Evolutionary conservation across 2,888 invertebrate species (phyloP).

Genomic region (Siphlonurus alternatus): DNA sequence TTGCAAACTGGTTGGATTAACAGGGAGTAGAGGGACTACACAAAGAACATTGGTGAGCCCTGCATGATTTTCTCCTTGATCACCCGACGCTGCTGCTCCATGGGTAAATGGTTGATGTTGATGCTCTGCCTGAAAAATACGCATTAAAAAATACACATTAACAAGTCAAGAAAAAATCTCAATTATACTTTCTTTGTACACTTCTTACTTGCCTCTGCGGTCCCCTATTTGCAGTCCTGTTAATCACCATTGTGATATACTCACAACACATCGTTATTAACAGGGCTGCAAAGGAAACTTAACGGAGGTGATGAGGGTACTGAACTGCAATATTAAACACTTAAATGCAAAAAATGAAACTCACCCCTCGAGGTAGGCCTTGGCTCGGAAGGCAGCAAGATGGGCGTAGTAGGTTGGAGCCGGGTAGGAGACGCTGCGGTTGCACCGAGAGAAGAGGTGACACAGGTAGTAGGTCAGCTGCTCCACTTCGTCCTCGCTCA

Average conservation of each 20-base stretch:
- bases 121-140: slow-evolving; percentile 9
- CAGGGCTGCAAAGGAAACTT: no score
- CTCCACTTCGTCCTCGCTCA: slow-evolving; percentile 58
- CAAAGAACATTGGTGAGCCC: slow-evolving; percentile 17
- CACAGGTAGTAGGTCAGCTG: slow-evolving; percentile 66
- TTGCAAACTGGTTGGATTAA: no score
- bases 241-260: no score
- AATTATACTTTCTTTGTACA: no score
- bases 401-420: slow-evolving; percentile 80
- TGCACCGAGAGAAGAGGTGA: slow-evolving; percentile 71
- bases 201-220: no score
- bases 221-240: no score
- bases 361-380: slow-evolving; percentile 25
- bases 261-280: no score
- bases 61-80: slow-evolving; percentile 11
- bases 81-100: slow-evolving; percentile 10
- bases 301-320: neutral
- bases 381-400: slow-evolving; percentile 59
- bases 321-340: neutral
- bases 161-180: no score
- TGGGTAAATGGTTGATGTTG: slow-evolving; percentile 10
- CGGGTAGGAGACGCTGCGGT: slow-evolving; percentile 67
- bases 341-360: neutral
- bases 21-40: slow-evolving; percentile 10
- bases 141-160: slow-evolving; percentile 6